phyloP scores from a whole-genome alignment of 1,140 invertebrate genomes.

The Penaeus japonicus region DNA sequence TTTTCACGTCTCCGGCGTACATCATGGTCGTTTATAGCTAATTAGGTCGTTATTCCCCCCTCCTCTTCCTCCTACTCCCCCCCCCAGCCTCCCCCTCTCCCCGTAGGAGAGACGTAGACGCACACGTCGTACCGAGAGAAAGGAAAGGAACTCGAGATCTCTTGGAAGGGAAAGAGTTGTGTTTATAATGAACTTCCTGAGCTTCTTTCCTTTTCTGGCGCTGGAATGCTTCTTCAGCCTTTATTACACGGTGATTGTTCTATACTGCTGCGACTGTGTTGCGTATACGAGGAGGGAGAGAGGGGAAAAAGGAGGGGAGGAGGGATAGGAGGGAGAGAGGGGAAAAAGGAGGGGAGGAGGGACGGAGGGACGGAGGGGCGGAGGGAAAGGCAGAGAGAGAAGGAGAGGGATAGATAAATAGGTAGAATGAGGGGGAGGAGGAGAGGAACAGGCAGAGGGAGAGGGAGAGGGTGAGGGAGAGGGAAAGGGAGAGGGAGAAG shows the following conservation, averaged over 20 bases:
- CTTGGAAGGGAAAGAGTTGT: too few relatives aligned
- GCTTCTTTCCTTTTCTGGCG: too few relatives aligned
- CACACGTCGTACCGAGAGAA: slow-evolving; percentile 27
- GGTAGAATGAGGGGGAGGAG: background rate
- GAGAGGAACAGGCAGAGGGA: background rate
- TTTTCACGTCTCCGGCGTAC: slow-evolving; percentile 68
- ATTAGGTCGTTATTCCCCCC: slow-evolving; percentile 71
- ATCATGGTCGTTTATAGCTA: slow-evolving; percentile 75
- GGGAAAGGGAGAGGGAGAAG: background rate
- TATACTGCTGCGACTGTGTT: too few relatives aligned
- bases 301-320: too few relatives aligned
- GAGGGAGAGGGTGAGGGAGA: background rate
- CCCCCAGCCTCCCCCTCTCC: background rate
- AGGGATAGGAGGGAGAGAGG: too few relatives aligned
- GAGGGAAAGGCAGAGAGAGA: background rate
- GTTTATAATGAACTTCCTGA: too few relatives aligned
- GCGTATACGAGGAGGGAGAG: too few relatives aligned
- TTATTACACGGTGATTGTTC: too few relatives aligned
- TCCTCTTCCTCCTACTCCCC: too few relatives aligned
- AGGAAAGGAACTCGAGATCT: background rate
- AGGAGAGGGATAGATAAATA: background rate
- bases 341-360: background rate
- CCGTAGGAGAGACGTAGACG: slow-evolving; percentile 44
- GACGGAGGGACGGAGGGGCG: background rate
- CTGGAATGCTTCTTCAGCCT: too few relatives aligned